Evolutionary conservation across 1,140 invertebrate species (phyloP).

Genomic region (Heliconius congener): DNA sequence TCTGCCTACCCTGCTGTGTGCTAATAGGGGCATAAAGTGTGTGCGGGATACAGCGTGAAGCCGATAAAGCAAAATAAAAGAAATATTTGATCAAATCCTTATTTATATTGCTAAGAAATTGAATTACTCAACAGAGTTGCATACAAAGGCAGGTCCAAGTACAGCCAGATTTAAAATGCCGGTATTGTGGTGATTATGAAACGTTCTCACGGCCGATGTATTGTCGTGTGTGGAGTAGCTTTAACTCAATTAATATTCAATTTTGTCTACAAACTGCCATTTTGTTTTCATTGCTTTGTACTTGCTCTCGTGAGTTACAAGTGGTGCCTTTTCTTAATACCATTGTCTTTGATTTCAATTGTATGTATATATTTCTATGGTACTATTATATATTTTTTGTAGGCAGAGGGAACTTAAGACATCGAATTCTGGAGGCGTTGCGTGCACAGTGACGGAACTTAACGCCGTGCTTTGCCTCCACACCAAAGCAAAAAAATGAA

Average conservation of each 20-base stretch:
- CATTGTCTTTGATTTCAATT: background rate
- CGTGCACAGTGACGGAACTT: too few species aligned
- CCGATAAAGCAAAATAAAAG: background rate
- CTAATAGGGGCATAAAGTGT: too few species aligned
- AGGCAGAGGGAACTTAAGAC: too few species aligned
- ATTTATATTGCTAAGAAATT: constrained; percentile 46
- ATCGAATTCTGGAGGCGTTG: too few species aligned
- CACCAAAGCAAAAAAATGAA: too few species aligned
- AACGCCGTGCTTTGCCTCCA: too few species aligned
- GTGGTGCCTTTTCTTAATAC: background rate
- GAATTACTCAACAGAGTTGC: constrained; percentile 53
- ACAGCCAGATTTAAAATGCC: constrained; percentile 64
- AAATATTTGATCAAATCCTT: constrained; percentile 20
- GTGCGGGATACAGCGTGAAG: too few species aligned
- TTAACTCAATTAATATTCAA: constrained; percentile 54
- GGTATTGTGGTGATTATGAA: constrained; percentile 65
- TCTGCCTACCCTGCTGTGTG: too few species aligned
- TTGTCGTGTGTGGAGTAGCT: constrained; percentile 56
- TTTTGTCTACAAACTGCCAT: constrained; percentile 43
- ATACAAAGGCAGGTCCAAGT: constrained; percentile 59
- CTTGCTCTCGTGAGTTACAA: background rate
- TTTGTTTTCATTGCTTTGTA: constrained; percentile 25
- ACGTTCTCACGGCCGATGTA: constrained; percentile 68
- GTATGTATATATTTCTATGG: background rate
- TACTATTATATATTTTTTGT: background rate